Base-by-base conservation (phyloP, 2,113 vertebrate species). In the Oxygymnocypris stewartii region DNA sequence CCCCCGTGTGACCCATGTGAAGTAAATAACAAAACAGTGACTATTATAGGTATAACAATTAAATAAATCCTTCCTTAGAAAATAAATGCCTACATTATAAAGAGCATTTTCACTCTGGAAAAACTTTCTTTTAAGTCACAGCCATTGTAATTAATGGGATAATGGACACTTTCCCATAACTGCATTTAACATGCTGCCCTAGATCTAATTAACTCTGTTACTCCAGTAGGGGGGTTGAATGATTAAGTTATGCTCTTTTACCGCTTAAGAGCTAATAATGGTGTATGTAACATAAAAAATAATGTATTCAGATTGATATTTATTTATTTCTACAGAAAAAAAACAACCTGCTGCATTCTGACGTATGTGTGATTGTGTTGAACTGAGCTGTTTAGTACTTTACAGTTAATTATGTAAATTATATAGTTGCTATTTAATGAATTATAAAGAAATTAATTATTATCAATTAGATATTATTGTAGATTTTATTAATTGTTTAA, bases 11-110 rank as follows among this genome's bases (percentile, higher is more conserved):
- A 16, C 47, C 25, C 63, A 4, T 31, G 14, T 71, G 28, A 69
- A 71, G 28, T 31, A 11, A 82, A 82, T 69, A 82, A 69, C 10
- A 82, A 71, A 82, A 51, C 81, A 71, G 63, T 28, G 76, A 54
- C 76, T 78, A 54, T 78, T 18, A 78, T 31, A 20, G 47, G 49
- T 31, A 78, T 35, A 78, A 78, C 11, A 35, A 54, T 20, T 14
- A 78, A 23, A 54, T 54, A 51, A 51, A 54, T 28, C 1, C 0
- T 54, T 28, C 37, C 6, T 49, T 31, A 54, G 75, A 23, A 18
- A 23, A 71, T 6, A 40, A 14, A 28, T 4, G 3, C 2, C 10
- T 44, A 4, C 12, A 76, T 75, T 75, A 73, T 12, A n/a, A 42
- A 8, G 31, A 69, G 28, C 65, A n/a, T 74, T 74, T 74, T n/a